Evolutionary conservation across 2,113 vertebrate species (phyloP).

Genomic region (Leptobrachium leishanense): DNA sequence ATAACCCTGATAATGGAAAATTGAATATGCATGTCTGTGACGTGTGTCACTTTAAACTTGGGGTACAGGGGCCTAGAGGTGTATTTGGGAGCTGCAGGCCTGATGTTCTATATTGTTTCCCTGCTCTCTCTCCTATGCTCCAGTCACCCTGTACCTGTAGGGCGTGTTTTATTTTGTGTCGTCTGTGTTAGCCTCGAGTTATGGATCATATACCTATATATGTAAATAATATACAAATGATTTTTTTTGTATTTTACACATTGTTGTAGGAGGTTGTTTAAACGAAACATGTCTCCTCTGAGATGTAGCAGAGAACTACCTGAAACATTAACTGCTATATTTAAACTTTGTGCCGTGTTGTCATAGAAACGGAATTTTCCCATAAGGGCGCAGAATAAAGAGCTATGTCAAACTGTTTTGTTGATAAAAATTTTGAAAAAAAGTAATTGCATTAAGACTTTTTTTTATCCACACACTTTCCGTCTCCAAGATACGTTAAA

Average conservation of each 20-base stretch:
- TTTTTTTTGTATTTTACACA: conserved; percentile 29
- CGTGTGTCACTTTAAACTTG: too few species aligned
- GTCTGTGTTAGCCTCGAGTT: too few species aligned
- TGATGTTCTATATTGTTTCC: too few species aligned
- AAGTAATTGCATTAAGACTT: conserved; percentile 36
- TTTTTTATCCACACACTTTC: conserved; percentile 13
- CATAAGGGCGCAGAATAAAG: conserved; percentile 26
- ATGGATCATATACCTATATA: background rate
- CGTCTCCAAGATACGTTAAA: conserved; percentile 19
- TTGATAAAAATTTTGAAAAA: conserved; percentile 32
- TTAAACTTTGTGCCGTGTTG: conserved; percentile 41
- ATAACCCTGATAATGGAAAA: too few species aligned
- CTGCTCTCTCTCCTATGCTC: too few species aligned
- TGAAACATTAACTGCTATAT: conserved; percentile 48
- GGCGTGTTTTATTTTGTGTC: too few species aligned
- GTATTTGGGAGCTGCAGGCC: too few species aligned
- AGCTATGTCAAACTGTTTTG: conserved; percentile 35
- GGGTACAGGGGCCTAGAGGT: too few species aligned
- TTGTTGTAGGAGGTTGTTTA: conserved; percentile 38
- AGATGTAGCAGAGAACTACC: conserved; percentile 31
- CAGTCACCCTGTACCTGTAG: too few species aligned
- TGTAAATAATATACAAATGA: background rate
- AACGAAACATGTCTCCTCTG: conserved; percentile 42
- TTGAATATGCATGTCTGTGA: too few species aligned
- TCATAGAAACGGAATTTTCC: conserved; percentile 41